Evolutionary conservation across 2,888 invertebrate genomes (phyloP), one percentile per base, ranked within the genome.

Genomic region (Synergus gifuensis): DNA sequence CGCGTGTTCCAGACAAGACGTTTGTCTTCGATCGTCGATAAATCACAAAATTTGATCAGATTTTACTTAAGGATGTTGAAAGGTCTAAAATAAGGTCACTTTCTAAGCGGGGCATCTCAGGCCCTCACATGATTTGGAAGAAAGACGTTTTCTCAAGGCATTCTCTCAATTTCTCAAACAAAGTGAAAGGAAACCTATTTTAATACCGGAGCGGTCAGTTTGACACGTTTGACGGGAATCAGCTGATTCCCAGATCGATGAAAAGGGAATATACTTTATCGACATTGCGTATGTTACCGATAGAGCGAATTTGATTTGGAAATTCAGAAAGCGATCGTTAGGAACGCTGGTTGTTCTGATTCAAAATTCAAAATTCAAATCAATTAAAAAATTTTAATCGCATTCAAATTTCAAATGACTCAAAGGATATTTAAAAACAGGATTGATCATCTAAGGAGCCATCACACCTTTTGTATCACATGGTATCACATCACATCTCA

Each of bases 131-230:
- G 46, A 73, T 63, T 78, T 81, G 63, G 58, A 28, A 64, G 76
- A 78, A 42, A 67, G 79, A 58, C 73, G 49, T 49, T 76, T 40
- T 54, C 49, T 69, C 28, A 28, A 46, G 14, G 0, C 54, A 54
- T 54, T 54, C 54, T 60, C 22, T 28, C 28, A 28, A 28, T 28
- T 28, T 28, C 28, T 28, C 28, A 28, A 11, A 73, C 76, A 73
- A 83, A 83, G 84, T 85, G 85, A 86, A 87, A 84, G 84, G 83
- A 14, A 49, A 83, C 82, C 83, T 63, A 83, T 49, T 81, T 81
- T 54, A 16, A 78, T 60, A 46, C n/a, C 1, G 22, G 22, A 22
- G 60, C 44, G 4, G 28, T 16, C 40, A 36, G 7, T 5, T n/a
- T 40, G 9, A n/a, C n/a, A 22, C 22, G n/a, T 63, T 63, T 64